These are phyloP conservation scores for Micromussa lordhowensis DNA, from an alignment of 92 coral and sea anemone species.

Conservation along the genomic window DNA sequence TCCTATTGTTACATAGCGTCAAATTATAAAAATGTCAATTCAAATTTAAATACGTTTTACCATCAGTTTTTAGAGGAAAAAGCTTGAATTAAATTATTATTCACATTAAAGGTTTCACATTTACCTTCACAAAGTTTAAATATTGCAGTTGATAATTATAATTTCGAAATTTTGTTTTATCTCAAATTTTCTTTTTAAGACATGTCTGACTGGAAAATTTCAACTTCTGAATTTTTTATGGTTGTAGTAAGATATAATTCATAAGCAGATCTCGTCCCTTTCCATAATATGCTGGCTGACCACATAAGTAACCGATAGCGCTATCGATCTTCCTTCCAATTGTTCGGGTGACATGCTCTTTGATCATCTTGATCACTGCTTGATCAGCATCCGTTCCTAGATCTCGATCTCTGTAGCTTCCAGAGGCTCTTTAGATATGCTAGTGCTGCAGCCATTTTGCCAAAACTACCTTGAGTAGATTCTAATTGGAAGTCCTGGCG, in stretches of 20 bases:
- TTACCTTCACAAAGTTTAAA: not conserved
- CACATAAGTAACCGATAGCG: constrained; percentile 73
- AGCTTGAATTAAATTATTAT: no score
- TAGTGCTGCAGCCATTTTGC: constrained; percentile 26
- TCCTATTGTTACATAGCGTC: no score
- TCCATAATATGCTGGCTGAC: constrained; percentile 60
- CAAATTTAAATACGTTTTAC: no score
- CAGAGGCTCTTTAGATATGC: constrained; percentile 16
- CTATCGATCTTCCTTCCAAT: constrained; percentile 26
- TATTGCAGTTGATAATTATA: not conserved
- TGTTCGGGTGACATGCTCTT: constrained; percentile 36
- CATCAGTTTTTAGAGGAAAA: no score
- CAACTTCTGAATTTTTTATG: constrained; percentile 1
- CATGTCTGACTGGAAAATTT: not conserved
- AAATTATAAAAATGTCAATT: no score
- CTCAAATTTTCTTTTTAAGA: not conserved
- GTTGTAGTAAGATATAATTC: not conserved
- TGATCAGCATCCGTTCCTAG: not conserved
- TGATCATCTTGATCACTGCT: not conserved
- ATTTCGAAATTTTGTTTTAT: not conserved
- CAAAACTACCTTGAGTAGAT: not conserved
- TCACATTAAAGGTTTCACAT: not conserved
- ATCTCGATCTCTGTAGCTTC: constrained; percentile 28
- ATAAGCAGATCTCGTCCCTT: constrained; percentile 12
- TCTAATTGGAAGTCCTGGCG: constrained; percentile 12